A percentile compares a stretch with the other conserved stretches of the same genome.
Conservation (phyloP, 2,888 invertebrate species). For the Ariolimax columbianus region DNA sequence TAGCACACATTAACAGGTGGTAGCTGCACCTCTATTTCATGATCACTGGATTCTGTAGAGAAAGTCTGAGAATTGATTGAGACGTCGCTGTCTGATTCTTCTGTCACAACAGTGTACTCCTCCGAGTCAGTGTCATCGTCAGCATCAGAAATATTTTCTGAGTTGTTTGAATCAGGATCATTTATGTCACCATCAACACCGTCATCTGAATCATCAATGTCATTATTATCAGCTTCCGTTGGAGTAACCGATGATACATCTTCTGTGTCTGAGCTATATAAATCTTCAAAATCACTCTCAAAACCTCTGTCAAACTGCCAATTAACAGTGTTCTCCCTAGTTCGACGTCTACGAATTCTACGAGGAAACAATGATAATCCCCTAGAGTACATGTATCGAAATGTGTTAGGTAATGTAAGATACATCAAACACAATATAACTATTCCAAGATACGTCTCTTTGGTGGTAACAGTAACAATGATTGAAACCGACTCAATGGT, state of each 20-base stretch:
- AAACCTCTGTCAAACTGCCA: constrained; percentile 58
- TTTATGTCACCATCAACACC: constrained; percentile 22
- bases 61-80: constrained; percentile 59
- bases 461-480: constrained; percentile 59
- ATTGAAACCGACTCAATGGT: constrained; percentile 14
- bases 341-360: constrained; percentile 43
- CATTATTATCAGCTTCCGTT: constrained; percentile 52
- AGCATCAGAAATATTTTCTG: constrained; percentile 25
- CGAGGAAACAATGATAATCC: constrained; percentile 40
- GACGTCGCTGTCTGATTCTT: constrained; percentile 54
- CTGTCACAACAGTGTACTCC: constrained; percentile 47
- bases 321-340: constrained; percentile 45
- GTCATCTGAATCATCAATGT: constrained; percentile 29
- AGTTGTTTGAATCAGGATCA: constrained; percentile 41
- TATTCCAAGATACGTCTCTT: constrained; percentile 67
- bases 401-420: constrained; percentile 42
- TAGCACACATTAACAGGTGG: constrained; percentile 56
- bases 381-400: constrained; percentile 29
- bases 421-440: constrained; percentile 46
- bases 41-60: constrained; percentile 57
- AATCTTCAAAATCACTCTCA: constrained; percentile 63
- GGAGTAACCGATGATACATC: constrained; percentile 28
- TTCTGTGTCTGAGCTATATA: constrained; percentile 56
- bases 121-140: constrained; percentile 41
- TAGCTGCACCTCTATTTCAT: constrained; percentile 70